Evolutionary conservation across 1,140 invertebrate genomes (phyloP), one percentile per base, ranked within the genome.

Genomic region (Drosophila leontia): DNA sequence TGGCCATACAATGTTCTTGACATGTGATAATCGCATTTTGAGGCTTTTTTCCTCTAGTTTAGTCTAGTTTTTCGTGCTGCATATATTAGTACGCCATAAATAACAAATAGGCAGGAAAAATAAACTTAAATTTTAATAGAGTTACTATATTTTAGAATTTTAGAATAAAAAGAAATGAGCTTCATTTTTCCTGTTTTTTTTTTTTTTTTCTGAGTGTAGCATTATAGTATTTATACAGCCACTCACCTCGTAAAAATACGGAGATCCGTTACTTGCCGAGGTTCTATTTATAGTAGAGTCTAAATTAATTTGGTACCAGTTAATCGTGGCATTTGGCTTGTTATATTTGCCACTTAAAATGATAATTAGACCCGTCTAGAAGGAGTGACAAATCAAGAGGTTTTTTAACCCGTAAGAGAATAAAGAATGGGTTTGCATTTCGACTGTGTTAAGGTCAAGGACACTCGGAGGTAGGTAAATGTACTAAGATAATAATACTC

Each of bases 381-480:
- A 59, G 34, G 35, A 63, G 60, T 23, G 12, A 64, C 48, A 53
- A 53, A 53, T 64, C 47, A 50, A 19, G 7, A 48, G 13, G 62
- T 53, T 55, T 41, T 26, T 67, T 67, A 67, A 44, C 67, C 60
- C 29, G 6, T 8, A 2, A 6, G 6, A 17, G 29, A 7, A 12
- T 51, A 34, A 51, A 34, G n/a, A 12, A 29, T 11, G 34, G 7
- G 19, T 17, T 29, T 35, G 9, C 39, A 37, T 34, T 41, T 35
- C 34, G 5, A 2, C 19, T 58, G 50, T 13, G 19, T 13, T 60
- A 56, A 48, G 67, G 67, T 62, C 65, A 75, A 62, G 71, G 65
- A 32, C 32, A 47, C 26, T 53, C n/a, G n/a, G 34, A 7, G 44
- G 45, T 19, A 37, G 32, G 57, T 51, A 7, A 29, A 39, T 53